Evolutionary conservation across 1,140 invertebrate genomes (phyloP).

Genomic region (Subanguina moxae): DNA sequence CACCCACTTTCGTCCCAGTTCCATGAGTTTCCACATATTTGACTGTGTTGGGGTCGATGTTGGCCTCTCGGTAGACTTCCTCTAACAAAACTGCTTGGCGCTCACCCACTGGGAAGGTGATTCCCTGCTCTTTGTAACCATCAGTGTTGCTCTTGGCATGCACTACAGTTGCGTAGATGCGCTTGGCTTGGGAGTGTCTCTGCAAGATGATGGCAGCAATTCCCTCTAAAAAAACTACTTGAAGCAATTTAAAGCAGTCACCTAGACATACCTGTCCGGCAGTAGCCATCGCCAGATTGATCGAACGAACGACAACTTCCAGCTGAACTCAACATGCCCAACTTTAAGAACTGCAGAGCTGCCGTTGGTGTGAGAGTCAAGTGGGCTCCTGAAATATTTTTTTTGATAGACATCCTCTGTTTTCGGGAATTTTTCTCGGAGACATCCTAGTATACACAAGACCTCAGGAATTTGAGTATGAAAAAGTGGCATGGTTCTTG

Average conservation of each 20-base stretch:
- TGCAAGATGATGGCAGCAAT: conserved; percentile 77
- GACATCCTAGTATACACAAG: too few relatives aligned
- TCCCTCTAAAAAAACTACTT: too few relatives aligned
- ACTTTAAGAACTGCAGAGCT: conserved; percentile 83
- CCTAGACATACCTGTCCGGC: too few relatives aligned
- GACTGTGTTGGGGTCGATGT: conserved; percentile 75
- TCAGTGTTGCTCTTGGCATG: conserved; percentile 83
- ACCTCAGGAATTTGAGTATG: too few relatives aligned
- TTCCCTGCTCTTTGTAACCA: conserved; percentile 75
- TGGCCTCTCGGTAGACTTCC: conserved; percentile 77
- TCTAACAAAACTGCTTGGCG: conserved; percentile 80
- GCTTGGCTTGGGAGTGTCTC: conserved; percentile 70
- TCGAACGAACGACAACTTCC: conserved; percentile 91
- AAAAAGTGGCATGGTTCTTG: too few relatives aligned
- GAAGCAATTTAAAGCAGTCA: too few relatives aligned
- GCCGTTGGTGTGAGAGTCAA: conserved; percentile 78
- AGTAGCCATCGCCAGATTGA: conserved; percentile 79
- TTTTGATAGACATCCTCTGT: too few relatives aligned
- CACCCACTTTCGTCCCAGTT: conserved; percentile 83
- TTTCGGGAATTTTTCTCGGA: too few relatives aligned
- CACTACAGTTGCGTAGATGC: conserved; percentile 79
- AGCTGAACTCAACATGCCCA: conserved; percentile 82
- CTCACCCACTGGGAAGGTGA: conserved; percentile 81
- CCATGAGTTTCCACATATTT: conserved; percentile 90
- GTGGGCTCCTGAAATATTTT: conserved; percentile 63